A percentile compares a stretch with the other conserved stretches of the same genome.
Evolutionary conservation across 2,113 vertebrate genomes (phyloP).

Genomic region (Geothlypis trichas): DNA sequence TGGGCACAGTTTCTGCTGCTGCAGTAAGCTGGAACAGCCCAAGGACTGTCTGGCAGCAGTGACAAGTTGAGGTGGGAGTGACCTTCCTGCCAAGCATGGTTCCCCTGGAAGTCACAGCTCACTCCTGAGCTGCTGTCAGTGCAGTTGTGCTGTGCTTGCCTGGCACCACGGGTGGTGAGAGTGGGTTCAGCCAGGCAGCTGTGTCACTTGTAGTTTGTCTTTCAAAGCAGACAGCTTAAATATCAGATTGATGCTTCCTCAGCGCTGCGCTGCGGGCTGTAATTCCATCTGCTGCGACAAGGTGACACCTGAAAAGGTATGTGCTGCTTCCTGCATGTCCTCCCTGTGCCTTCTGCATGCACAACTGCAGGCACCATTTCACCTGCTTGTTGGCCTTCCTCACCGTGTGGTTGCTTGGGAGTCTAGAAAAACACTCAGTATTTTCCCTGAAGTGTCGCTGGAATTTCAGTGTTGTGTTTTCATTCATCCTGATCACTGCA

Average conservation of each 20-base stretch:
- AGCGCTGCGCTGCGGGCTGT: background rate
- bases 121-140: background rate
- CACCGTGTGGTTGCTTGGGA: background rate
- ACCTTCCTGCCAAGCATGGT: background rate
- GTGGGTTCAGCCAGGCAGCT: background rate
- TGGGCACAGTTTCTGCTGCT: background rate
- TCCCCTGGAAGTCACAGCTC: background rate
- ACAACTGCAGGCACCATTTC: background rate
- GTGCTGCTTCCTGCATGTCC: background rate
- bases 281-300: slow-evolving; percentile 45
- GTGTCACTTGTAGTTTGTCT: background rate
- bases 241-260: slow-evolving; percentile 28
- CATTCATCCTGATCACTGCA: background rate
- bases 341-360: background rate
- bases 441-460: background rate
- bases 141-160: background rate
- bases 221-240: slow-evolving; percentile 19
- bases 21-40: background rate
- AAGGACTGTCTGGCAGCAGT: background rate
- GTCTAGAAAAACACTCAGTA: background rate
- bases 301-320: slow-evolving; percentile 33
- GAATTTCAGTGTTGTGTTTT: background rate
- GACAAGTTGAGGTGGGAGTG: background rate
- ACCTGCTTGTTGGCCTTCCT: background rate
- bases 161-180: background rate